Percentiles rank a stretch among this genome's conserved stretches.
These are phyloP conservation scores for Neoascia interrupta DNA, from an alignment of 2,888 invertebrate genomes.

Conservation along the genomic window DNA sequence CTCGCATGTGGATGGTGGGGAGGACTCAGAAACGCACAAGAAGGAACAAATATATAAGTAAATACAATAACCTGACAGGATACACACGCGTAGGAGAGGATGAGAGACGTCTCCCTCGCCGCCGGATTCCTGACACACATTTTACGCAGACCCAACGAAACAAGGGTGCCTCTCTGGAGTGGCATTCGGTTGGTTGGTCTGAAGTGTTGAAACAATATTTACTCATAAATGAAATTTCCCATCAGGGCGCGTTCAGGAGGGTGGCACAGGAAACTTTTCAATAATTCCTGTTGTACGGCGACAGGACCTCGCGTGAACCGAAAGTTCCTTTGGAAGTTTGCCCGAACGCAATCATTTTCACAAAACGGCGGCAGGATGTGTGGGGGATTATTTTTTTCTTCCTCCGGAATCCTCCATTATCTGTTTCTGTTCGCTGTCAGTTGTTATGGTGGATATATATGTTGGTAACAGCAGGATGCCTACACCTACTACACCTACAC, in stretches of 20 bases:
- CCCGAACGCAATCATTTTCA: slow-evolving; percentile 26
- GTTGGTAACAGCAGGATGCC: no score
- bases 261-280: neutral
- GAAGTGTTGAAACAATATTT: slow-evolving; percentile 63
- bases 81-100: no score
- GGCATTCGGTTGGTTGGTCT: neutral
- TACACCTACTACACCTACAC: no score
- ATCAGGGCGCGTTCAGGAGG: slow-evolving; percentile 20
- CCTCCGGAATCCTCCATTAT: no score
- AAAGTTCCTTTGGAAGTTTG: slow-evolving; percentile 12
- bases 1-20: no score
- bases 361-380: slow-evolving; percentile 20
- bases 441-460: no score
- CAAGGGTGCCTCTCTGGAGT: neutral
- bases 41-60: no score
- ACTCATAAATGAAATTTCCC: slow-evolving; percentile 56
- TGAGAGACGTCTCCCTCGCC: neutral
- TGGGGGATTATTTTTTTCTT: no score
- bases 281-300: no score
- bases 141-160: neutral
- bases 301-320: slow-evolving; percentile 29
- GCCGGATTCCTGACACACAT: neutral
- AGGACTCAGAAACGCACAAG: no score
- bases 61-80: slow-evolving; percentile 3
- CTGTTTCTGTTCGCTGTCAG: no score